Evolutionary conservation across 1,140 invertebrate genomes (phyloP), one percentile per base, ranked within the genome.

Genomic region (Panulirus ornatus): DNA sequence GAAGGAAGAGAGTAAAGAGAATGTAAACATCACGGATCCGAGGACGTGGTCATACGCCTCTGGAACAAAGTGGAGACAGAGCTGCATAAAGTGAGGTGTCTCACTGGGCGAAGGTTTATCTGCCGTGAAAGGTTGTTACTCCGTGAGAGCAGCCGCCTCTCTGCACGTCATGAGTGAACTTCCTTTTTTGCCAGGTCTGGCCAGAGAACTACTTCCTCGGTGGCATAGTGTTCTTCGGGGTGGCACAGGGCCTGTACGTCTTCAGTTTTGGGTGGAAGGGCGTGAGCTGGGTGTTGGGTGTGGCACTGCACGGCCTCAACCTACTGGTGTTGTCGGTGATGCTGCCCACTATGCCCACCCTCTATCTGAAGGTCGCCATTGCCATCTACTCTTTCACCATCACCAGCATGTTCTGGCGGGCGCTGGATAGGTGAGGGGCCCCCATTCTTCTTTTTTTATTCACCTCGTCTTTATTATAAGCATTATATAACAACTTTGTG

Each of bases 131-230:
- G n/a, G n/a, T n/a, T n/a, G n/a, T n/a, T n/a, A n/a, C n/a, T n/a
- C n/a, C n/a, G n/a, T n/a, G n/a, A n/a, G n/a, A n/a, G n/a, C n/a
- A n/a, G n/a, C n/a, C n/a, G n/a, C n/a, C n/a, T n/a, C n/a, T n/a
- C n/a, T n/a, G n/a, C n/a, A n/a, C n/a, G n/a, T n/a, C n/a, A n/a
- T n/a, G n/a, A n/a, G n/a, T n/a, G n/a, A n/a, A n/a, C n/a, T n/a
- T n/a, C n/a, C n/a, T n/a, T n/a, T n/a, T n/a, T n/a, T 16, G 1
- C 14, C 84, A 86, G 84, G 70, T 58, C 8, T 86, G 73, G 70
- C 71, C 47, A 1, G 71, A 76, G 19, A 30, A 75, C 1, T 27
- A 22, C 19, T 58, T 86, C 16, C 11, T 76, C 42, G n/a, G 36
- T 9, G 84, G 84, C 9, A 19, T 86, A 11, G 40, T 38, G 36